Evolutionary conservation across 2,797 vertebrate species (phyloP).

Genomic region (Ctenopoma kingsleyae): DNA sequence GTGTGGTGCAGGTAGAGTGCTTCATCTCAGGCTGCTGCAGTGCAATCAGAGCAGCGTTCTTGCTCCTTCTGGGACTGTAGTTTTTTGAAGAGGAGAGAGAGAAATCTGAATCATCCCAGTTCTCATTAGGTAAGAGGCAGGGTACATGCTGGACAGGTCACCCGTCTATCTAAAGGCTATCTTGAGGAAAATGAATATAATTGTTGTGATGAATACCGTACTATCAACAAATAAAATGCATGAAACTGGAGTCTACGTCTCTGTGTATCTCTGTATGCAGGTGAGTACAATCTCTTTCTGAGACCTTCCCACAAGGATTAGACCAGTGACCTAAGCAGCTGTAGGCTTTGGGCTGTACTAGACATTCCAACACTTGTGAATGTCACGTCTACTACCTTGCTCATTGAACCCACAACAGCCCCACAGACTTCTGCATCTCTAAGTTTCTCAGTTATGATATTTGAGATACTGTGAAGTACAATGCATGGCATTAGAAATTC

Average conservation of each 20-base stretch:
- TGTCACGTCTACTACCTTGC: constrained; percentile 12
- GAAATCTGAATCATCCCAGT: constrained; percentile 1
- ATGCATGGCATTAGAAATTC: constrained; percentile 19
- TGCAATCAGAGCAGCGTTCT: too few species aligned
- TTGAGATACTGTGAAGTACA: constrained; percentile 32
- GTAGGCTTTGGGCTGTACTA: constrained; percentile 18
- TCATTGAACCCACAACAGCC: constrained; percentile 26
- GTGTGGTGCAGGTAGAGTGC: too few species aligned
- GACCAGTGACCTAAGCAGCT: constrained; percentile 37
- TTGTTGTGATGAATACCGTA: background rate
- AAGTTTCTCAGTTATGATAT: constrained; percentile 37
- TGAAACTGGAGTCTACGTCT: background rate
- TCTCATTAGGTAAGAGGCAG: too few species aligned
- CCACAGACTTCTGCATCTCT: constrained; percentile 31
- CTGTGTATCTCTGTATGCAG: constrained; percentile 1
- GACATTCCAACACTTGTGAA: constrained; percentile 53
- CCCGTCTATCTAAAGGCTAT: too few species aligned
- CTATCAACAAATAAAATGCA: background rate
- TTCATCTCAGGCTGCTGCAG: too few species aligned
- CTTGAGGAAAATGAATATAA: background rate
- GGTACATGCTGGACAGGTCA: too few species aligned
- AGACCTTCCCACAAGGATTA: constrained; percentile 73
- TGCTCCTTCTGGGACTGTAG: too few species aligned
- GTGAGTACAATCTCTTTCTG: background rate
- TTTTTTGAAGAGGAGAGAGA: too few species aligned